phyloP scores from a whole-genome alignment of 2,113 vertebrate species.

The Nothocercus nigrocapillus region DNA sequence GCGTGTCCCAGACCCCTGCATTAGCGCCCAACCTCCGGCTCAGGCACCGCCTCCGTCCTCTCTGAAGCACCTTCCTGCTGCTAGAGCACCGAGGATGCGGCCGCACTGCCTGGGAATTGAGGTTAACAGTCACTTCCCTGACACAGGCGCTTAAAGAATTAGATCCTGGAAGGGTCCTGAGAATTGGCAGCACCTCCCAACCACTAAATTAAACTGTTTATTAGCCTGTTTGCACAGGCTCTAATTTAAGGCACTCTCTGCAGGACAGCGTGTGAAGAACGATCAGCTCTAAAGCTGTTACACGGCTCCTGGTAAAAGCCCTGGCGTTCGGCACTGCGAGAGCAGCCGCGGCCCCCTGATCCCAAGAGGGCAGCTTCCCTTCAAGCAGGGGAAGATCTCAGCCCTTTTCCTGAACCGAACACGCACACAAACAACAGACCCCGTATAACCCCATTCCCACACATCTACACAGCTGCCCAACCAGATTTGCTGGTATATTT shows the following conservation, averaged over 20 bases:
- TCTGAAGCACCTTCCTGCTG: neutral
- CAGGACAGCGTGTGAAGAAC: neutral
- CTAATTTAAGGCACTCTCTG: neutral
- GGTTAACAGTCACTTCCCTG: neutral
- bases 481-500: neutral
- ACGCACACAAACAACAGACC: neutral
- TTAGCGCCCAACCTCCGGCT: neutral
- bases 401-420: neutral
- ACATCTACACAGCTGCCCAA: neutral
- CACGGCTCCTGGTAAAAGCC: no score
- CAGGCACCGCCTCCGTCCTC: neutral
- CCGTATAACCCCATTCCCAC: neutral
- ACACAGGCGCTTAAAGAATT: neutral
- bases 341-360: neutral
- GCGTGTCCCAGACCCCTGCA: neutral
- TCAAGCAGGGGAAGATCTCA: neutral
- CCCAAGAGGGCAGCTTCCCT: neutral
- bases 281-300: neutral
- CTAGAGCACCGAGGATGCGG: neutral
- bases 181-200: neutral
- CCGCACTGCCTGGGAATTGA: neutral
- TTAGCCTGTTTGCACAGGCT: neutral
- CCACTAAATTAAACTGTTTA: slow-evolving; percentile 7
- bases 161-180: neutral
- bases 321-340: neutral